Evolutionary conservation across 2,888 invertebrate species (phyloP), one percentile per base, ranked within the genome.

Genomic region (Lasius platythorax): DNA sequence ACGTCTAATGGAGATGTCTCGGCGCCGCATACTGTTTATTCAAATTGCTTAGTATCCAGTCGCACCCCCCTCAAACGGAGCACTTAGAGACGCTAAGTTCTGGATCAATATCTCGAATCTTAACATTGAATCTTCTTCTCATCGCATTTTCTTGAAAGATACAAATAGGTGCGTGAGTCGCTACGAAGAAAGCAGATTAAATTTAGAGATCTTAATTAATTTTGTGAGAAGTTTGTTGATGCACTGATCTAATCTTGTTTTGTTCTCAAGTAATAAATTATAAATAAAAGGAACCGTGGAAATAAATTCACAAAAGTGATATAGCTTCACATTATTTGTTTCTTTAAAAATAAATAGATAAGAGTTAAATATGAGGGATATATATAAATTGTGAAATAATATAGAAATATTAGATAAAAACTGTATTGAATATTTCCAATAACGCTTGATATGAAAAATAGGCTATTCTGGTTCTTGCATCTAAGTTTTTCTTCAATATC

Each of bases 1-100:
- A 91, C 90, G 91, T 86, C 91, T 92, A 93, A 93, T 92, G 91
- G 90, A 90, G 87, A 87, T 86, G 88, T 84, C 91, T 87, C 88
- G 89, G 73, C 81, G 75, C 75, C 84, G 87, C 86, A 87, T 89
- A 86, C 90, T 91, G 89, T 91, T 92, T 92, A 92, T 92, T 92
- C 92, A 93, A 93, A 93, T 92, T 91, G 90, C 89, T 83, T 72
- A 79, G 67, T 58, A 84, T 82, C 82, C 61, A 68, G 28, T 81
- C 79, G 33, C 61, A 28, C 12, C 12, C 3, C 72, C 56, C 70
- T 61, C 70, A 81, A 84, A 74, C n/a, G 18, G 46, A 64, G 15
- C 72, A 78, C 70, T 85, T 76, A 64, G 50, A 46, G 46, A 72
- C n/a, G 12, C 56, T 68, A 79, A 72, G 61, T 46, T 37, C 46